Conservation (phyloP, 2,113 vertebrate species). For the Cryptotis parvus region DNA sequence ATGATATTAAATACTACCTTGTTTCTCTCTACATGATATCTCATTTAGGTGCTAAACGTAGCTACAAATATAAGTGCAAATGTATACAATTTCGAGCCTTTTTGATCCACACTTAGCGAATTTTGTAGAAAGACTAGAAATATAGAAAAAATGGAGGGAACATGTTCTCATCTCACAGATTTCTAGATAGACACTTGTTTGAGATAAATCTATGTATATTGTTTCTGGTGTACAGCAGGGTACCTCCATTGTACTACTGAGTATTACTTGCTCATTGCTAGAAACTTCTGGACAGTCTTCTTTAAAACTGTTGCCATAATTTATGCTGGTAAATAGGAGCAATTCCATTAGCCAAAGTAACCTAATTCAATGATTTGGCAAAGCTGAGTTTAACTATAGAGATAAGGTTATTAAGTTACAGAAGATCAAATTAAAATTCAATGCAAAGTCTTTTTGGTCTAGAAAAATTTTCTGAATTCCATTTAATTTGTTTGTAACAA, state of each 20-base stretch:
- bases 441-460: conserved; percentile 17
- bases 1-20: neutral
- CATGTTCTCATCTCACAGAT: conserved; percentile 77
- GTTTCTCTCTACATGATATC: neutral
- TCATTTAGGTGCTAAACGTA: neutral
- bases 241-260: neutral
- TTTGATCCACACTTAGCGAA: neutral
- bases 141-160: conserved; percentile 70
- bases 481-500: neutral
- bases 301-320: conserved; percentile 10
- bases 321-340: neutral
- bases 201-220: too few relatives aligned
- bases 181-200: conserved; percentile 55
- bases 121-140: too few relatives aligned
- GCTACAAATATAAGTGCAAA: neutral
- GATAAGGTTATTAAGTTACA: neutral
- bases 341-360: neutral
- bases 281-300: neutral
- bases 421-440: conserved; percentile 3
- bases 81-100: conserved; percentile 50
- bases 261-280: neutral
- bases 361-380: conserved; percentile 1
- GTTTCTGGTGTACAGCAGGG: neutral
- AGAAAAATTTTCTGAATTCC: conserved; percentile 17
- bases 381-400: conserved; percentile 51